Base-by-base conservation (phyloP, 2,888 invertebrate species). In the Hedychridium roseum region DNA sequence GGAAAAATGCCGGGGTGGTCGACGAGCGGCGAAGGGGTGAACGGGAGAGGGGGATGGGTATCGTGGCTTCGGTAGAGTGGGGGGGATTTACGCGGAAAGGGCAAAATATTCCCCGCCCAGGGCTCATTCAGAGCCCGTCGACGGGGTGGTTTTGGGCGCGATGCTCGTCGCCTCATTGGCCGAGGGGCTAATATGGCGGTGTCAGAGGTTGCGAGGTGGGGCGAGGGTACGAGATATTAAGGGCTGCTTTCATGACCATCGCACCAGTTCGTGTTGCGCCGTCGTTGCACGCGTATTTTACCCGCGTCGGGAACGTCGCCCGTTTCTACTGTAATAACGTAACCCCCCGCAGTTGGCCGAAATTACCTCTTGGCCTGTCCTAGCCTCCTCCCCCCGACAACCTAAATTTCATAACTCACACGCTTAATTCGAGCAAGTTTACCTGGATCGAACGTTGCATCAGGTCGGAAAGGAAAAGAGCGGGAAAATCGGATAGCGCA, bases 231-330 rank as follows among this genome's bases (percentile, higher is more conserved):
- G 60, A 54, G 70, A 68, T 72, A 74, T 76, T 74, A 77, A 75
- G 78, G 78, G 74, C 69, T 73, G 76, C 69, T 69, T 70, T 68
- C 62, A 64, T 68, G 66, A 68, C 72, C 64, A 70, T 64, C 68
- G 71, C 68, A 79, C 79, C 79, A 82, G 81, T 82, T 79, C 74
- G 76, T 77, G 73, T 76, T 78, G 80, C 80, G 81, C 80, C 80
- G 81, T 81, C 81, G 80, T 75, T 79, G 77, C 72, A 75, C 72
- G 70, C 78, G 71, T 73, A 73, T 61, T 64, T 56, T 49, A 9
- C 4, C 23, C 23, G 23, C 31, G 11, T 31, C n/a, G n/a, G n/a
- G n/a, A n/a, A n/a, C n/a, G n/a, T 23, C 23, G 5, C 9, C 9
- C 23, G 23, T 23, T 23, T 5, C 23, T 23, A 23, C 23, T 23